Percentiles rank a stretch among this genome's conserved stretches.
These are phyloP conservation scores for Drosophila burlai DNA, from an alignment of 1,140 invertebrate species.

Conservation along the genomic window DNA sequence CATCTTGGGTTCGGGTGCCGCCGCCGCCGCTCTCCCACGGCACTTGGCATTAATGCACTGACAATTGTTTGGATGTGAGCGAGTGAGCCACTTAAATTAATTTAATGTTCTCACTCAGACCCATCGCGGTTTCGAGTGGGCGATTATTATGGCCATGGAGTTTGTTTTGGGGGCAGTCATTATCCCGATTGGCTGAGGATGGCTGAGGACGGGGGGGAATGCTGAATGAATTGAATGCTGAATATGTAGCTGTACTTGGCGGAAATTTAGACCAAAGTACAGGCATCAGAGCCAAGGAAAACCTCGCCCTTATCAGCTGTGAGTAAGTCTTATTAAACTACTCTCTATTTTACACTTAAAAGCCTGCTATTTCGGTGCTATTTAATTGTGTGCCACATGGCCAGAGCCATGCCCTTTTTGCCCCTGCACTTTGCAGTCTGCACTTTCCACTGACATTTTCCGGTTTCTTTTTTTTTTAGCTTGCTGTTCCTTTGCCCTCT, in stretches of 20 bases:
- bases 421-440: constrained; percentile 1
- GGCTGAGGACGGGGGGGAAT: neutral
- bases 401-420: neutral
- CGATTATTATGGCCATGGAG: constrained; percentile 35
- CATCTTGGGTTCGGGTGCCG: neutral
- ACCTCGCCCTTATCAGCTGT: neutral
- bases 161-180: constrained; percentile 18
- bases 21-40: neutral
- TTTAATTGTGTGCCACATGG: constrained; percentile 13
- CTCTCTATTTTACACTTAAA: neutral
- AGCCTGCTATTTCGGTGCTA: neutral
- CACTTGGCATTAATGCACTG: constrained; percentile 70
- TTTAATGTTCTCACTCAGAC: constrained; percentile 57
- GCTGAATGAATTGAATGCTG: neutral
- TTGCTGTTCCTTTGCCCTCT: neutral
- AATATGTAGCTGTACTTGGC: neutral
- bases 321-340: neutral
- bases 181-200: neutral
- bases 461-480: neutral
- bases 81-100: constrained; percentile 72
- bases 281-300: neutral
- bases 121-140: constrained; percentile 33
- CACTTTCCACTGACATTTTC: constrained; percentile 38
- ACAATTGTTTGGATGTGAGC: constrained; percentile 65
- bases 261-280: neutral